Evolutionary conservation across 2,797 vertebrate species (phyloP).

Genomic region (Pipistrellus kuhlii): DNA sequence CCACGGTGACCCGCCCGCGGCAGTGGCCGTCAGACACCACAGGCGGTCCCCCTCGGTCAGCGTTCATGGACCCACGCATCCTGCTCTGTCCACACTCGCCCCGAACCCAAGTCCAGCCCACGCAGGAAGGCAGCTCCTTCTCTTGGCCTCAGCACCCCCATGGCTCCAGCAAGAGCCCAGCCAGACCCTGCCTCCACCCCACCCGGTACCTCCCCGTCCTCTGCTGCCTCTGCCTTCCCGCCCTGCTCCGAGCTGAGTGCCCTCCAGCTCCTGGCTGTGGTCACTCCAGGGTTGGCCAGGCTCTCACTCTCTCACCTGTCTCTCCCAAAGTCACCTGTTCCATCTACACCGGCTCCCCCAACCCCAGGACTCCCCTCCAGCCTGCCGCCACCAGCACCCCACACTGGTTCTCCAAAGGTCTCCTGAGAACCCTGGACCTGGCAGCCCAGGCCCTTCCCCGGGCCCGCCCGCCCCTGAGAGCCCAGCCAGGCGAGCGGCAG

Average conservation of each 20-base stretch:
- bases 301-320: neutral
- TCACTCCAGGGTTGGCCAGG: neutral
- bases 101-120: neutral
- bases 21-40: rapidly evolving
- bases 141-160: neutral
- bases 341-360: neutral
- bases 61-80: rapidly evolving
- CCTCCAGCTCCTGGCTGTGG: neutral
- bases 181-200: neutral
- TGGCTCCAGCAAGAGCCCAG: neutral
- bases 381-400: neutral
- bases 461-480: rapidly evolving
- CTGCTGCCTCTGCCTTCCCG: neutral
- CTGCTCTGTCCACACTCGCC: neutral
- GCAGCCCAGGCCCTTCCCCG: neutral
- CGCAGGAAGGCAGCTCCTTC: neutral
- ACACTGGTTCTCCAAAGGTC: neutral
- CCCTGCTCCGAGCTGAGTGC: neutral
- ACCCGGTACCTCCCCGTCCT: rapidly evolving
- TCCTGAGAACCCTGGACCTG: neutral
- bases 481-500: neutral
- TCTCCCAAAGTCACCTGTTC: neutral
- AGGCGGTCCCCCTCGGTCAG: rapidly evolving
- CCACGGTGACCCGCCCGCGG: rapidly evolving
- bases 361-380: neutral